phyloP scores from a whole-genome alignment of 2,797 vertebrate species.

The Telmatherina bonti region DNA sequence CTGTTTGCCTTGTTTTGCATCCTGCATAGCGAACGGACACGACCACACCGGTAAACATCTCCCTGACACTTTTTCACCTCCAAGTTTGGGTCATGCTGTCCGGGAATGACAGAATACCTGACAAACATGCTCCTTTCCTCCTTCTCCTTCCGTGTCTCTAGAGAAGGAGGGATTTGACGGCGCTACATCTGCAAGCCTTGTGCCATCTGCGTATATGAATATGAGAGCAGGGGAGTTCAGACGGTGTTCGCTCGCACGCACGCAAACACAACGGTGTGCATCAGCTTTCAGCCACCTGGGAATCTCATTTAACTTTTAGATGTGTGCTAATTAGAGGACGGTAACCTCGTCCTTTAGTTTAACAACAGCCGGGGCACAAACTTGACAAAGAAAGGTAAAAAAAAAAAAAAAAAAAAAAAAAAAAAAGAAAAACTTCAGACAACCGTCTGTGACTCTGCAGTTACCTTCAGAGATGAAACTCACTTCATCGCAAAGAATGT shows the following conservation, averaged over 20 bases:
- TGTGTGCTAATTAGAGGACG: constrained; percentile 74
- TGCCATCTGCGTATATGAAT: constrained; percentile 76
- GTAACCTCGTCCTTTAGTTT: constrained; percentile 62
- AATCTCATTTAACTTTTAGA: constrained; percentile 82
- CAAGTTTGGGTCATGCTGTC: constrained; percentile 42
- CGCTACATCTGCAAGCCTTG: constrained; percentile 67
- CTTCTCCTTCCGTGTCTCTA: constrained; percentile 29
- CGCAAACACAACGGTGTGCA: constrained; percentile 13
- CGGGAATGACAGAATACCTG: constrained; percentile 41
- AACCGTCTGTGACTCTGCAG: constrained; percentile 35
- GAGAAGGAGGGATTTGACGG: constrained; percentile 50
- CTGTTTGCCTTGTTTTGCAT: constrained; percentile 4
- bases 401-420: neutral
- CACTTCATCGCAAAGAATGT: constrained; percentile 28
- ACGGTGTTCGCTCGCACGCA: constrained; percentile 35
- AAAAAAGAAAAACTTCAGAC: neutral
- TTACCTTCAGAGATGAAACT: constrained; percentile 42
- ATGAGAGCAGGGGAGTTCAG: constrained; percentile 64
- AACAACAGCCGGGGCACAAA: constrained; percentile 55
- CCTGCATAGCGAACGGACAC: constrained; percentile 3
- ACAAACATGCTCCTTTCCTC: constrained; percentile 29
- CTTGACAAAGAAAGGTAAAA: constrained; percentile 43
- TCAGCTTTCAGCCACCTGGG: constrained; percentile 73
- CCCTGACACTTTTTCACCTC: constrained; percentile 58
- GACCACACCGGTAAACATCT: constrained; percentile 30